Base-by-base conservation (phyloP, 2,888 invertebrate species). In the Hirtodrosophila cameraria region DNA sequence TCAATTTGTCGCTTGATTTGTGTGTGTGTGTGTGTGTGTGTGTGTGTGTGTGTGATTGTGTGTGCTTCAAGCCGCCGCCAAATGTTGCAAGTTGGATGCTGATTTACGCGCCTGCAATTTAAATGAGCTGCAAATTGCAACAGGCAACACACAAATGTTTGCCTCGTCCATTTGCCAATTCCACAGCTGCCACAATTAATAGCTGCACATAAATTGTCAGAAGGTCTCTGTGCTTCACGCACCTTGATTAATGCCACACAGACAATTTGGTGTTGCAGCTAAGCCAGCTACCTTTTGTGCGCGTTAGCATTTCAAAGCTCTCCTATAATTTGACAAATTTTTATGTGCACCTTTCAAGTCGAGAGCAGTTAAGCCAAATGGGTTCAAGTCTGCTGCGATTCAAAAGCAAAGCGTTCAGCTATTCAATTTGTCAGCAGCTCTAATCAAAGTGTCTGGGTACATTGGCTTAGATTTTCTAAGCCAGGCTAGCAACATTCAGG, bases 71-170 rank as follows among this genome's bases (percentile, higher is more conserved):
- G 58, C 57, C 38, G 52, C 36, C 57, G 36, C 52, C 65, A 69
- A 73, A 41, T 63, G 63, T 49, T 69, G 64, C 64, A 67, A 52
- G 64, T 63, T 59, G 49, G 23, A 20, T 25, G 30, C 43, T 75
- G 67, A 72, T 76, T 70, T 66, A 75, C 66, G 73, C 54, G 52
- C 27, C 45, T 71, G 74, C 78, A 75, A 75, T 64, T 75, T 54
- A 76, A 80, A 80, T 77, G 72, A 75, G 78, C 76, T 72, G 82
- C 64, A 57, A 75, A 80, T 76, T 69, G 79, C 72, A 62, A 45
- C 45, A 36, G 9, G 79, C 72, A 62, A 45, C 45, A 36, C 8
- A 28, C 35, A 16, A 39, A 36, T 39, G 38, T 36, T 23, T 15
- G 11, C 8, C 20, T 49, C 27, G 35, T 43, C 52, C 45, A 13